Evolutionary conservation across 2,113 vertebrate species (phyloP).

Genomic region (Neotoma lepida): DNA sequence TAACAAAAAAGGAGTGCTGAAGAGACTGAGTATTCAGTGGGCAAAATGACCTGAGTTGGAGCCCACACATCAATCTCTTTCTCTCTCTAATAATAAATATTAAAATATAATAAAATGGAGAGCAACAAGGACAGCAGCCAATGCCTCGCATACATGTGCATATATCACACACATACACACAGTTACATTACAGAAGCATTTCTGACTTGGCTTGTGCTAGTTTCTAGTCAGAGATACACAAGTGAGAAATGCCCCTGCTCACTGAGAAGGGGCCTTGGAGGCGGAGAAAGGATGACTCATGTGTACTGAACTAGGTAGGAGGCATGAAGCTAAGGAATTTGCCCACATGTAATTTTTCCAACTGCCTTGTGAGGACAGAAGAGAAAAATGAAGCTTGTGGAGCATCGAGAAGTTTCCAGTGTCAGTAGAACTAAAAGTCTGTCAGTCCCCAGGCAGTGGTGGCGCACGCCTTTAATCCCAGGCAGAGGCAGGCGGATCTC

Average conservation of each 20-base stretch:
- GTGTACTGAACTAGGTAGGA: neutral
- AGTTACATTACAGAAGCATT: neutral
- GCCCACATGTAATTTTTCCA: neutral
- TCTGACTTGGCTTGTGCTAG: neutral
- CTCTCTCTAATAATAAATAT: neutral
- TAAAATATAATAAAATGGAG: neutral
- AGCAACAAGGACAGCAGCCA: neutral
- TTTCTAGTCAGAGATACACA: neutral
- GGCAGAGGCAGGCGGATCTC: too few species aligned
- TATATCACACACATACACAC: neutral
- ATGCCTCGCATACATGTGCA: neutral
- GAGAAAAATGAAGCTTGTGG: neutral
- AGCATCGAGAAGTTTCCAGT: too few species aligned
- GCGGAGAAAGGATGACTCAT: too few species aligned
- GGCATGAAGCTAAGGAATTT: neutral
- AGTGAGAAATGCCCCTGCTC: neutral
- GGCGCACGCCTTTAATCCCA: neutral
- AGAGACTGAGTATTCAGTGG: fast-evolving
- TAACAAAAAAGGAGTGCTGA: neutral
- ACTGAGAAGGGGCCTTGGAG: neutral
- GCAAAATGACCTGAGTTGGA: neutral
- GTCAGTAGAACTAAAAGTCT: neutral
- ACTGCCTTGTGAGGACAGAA: neutral
- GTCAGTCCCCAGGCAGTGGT: neutral
- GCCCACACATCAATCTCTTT: neutral